These are phyloP conservation scores for Patella pellucida DNA, from an alignment of 2,888 invertebrate genomes.

Conservation along the genomic window DNA sequence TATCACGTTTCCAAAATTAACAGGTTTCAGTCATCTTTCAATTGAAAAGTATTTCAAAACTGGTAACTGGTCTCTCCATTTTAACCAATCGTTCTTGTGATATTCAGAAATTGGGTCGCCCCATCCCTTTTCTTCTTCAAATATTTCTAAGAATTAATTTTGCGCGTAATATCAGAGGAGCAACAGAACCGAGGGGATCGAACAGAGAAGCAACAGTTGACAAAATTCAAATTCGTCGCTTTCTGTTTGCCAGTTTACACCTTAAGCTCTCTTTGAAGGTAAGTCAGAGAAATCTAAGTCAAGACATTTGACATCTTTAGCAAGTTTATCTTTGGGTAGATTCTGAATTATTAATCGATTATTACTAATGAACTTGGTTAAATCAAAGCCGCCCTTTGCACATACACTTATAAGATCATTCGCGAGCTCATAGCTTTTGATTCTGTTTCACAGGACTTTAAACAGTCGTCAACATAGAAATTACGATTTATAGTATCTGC, in stretches of 20 bases:
- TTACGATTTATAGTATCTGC: slow-evolving; percentile 17
- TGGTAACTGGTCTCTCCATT: slow-evolving; percentile 6
- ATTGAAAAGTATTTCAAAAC: background rate
- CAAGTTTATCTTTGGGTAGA: slow-evolving; percentile 20
- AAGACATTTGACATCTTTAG: slow-evolving; percentile 11
- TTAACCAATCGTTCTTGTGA: background rate
- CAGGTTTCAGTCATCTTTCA: background rate
- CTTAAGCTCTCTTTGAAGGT: slow-evolving; percentile 22
- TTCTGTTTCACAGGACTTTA: slow-evolving; percentile 27
- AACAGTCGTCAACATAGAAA: slow-evolving; percentile 34
- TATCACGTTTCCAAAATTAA: background rate
- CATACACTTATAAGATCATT: slow-evolving; percentile 15
- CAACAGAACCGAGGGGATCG: slow-evolving; percentile 19
- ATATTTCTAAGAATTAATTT: background rate
- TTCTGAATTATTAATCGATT: slow-evolving; percentile 7
- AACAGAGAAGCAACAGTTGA: slow-evolving; percentile 10
- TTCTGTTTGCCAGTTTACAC: slow-evolving; percentile 22
- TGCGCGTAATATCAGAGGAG: slow-evolving; percentile 8
- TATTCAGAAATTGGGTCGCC: background rate
- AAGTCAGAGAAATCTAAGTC: slow-evolving; percentile 15
- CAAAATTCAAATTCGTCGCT: slow-evolving; percentile 13
- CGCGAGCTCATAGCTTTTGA: slow-evolving; percentile 9
- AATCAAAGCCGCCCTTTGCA: slow-evolving; percentile 18
- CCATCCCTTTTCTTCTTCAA: slow-evolving; percentile 1
- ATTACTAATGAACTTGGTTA: slow-evolving; percentile 27